A percentile compares a stretch with the other conserved stretches of the same genome.
phyloP scores from a whole-genome alignment of 1,140 invertebrate genomes.

The Spodoptera litura region DNA sequence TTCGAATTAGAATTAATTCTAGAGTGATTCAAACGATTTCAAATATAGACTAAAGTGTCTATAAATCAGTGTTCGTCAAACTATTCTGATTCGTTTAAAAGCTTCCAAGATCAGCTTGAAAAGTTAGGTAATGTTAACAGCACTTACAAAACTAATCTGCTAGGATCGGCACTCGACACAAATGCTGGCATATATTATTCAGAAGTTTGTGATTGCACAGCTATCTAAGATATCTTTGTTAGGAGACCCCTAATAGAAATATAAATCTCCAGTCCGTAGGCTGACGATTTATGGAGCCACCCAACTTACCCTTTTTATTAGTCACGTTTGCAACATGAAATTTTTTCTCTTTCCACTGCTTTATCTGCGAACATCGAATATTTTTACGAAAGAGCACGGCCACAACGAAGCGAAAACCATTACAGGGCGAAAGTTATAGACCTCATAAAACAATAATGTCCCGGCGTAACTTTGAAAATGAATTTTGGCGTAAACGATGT shows the following conservation, averaged over 20 bases:
- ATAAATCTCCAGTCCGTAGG: slow-evolving; percentile 68
- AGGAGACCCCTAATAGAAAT: slow-evolving; percentile 68
- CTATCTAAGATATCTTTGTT: slow-evolving; percentile 52
- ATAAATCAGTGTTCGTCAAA: not conserved
- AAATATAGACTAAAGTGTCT: too few species aligned
- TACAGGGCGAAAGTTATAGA: slow-evolving; percentile 47
- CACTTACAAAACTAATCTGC: slow-evolving; percentile 20
- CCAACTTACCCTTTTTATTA: slow-evolving; percentile 72
- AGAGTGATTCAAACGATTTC: not conserved
- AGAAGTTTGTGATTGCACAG: slow-evolving; percentile 27
- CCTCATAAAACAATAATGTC: slow-evolving; percentile 50
- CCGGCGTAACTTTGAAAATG: slow-evolving; percentile 44
- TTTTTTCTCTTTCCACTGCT: slow-evolving; percentile 60
- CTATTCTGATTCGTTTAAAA: not conserved
- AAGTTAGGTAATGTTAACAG: not conserved
- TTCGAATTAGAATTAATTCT: not conserved
- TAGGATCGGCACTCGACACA: slow-evolving; percentile 1
- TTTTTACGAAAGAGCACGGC: slow-evolving; percentile 36
- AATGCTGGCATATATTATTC: slow-evolving; percentile 22
- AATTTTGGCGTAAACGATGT: slow-evolving; percentile 47
- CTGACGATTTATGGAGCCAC: slow-evolving; percentile 69
- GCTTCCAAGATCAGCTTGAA: not conserved
- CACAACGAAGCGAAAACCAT: slow-evolving; percentile 43
- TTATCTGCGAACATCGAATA: slow-evolving; percentile 52
- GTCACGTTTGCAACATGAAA: slow-evolving; percentile 73